Percentiles rank a stretch among this genome's conserved stretches.
Evolutionary conservation across 2,797 vertebrate species (phyloP).

Genomic region (Graptemys geographica): DNA sequence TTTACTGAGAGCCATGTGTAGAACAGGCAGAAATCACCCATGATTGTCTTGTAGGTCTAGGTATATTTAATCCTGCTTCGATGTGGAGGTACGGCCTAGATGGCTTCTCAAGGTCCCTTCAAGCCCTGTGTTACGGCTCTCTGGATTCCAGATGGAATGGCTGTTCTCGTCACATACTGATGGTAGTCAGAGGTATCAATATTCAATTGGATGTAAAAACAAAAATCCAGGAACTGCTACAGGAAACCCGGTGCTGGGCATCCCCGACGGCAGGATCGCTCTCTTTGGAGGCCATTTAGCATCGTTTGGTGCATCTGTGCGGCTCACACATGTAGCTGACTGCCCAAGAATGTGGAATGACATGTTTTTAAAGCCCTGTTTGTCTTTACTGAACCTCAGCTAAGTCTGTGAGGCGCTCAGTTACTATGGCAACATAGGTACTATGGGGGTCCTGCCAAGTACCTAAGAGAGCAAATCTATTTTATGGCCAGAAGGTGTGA

Average conservation of each 20-base stretch:
- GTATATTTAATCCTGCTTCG: not conserved
- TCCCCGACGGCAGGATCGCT: not conserved
- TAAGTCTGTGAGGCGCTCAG: not conserved
- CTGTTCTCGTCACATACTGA: not conserved
- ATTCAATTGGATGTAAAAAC: not conserved
- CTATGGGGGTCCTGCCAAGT: not conserved
- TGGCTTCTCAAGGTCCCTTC: not conserved
- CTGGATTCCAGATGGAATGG: not conserved
- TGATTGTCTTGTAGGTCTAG: not conserved
- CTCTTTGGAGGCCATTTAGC: not conserved
- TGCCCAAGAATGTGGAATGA: not conserved
- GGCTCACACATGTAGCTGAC: not conserved
- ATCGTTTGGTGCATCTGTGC: not conserved
- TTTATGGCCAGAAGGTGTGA: not conserved
- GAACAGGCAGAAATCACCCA: not conserved
- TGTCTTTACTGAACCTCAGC: not conserved
- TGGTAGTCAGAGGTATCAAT: not conserved
- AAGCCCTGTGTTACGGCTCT: not conserved
- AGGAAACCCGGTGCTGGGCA: not conserved
- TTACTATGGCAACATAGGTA: not conserved
- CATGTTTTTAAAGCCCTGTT: not conserved
- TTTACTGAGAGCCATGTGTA: not conserved
- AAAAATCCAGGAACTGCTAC: not conserved
- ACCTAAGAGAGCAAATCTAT: not conserved
- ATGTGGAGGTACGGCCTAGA: not conserved